These are phyloP conservation scores for Gyrodactylus bullatarudis DNA, from an alignment of 1,140 invertebrate species.

Conservation along the genomic window DNA sequence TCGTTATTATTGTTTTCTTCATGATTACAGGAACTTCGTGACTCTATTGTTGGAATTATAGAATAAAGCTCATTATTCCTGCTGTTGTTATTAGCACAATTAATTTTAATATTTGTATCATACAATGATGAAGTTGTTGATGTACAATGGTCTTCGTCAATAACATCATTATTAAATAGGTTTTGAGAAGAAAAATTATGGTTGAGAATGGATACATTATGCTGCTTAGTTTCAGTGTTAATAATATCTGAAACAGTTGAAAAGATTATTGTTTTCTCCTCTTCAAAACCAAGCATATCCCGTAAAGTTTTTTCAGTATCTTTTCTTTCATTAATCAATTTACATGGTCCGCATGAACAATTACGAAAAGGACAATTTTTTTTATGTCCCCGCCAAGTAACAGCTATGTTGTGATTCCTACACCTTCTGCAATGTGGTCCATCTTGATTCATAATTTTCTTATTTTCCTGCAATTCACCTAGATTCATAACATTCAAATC, in stretches of 20 bases:
- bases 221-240: not conserved
- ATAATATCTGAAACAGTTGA: not conserved
- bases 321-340: constrained; percentile 2
- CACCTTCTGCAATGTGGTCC: constrained; percentile 6
- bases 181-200: not conserved
- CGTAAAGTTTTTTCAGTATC: constrained; percentile 4
- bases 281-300: constrained; percentile 1
- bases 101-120: not conserved
- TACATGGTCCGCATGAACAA: not conserved
- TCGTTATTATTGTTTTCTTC: no score
- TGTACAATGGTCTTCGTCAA: no score
- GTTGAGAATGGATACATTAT: not conserved
- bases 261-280: not conserved
- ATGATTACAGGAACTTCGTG: no score
- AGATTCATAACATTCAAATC: not conserved
- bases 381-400: constrained; percentile 2
- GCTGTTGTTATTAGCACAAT: not conserved
- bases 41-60: no score
- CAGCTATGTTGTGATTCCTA: constrained; percentile 5
- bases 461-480: not conserved
- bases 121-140: not conserved
- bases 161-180: not conserved
- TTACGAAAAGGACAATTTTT: constrained; percentile 2
- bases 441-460: not conserved
- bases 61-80: no score